These are phyloP conservation scores for Galerucella pusilla DNA, from an alignment of 2,888 invertebrate species.

Conservation along the genomic window DNA sequence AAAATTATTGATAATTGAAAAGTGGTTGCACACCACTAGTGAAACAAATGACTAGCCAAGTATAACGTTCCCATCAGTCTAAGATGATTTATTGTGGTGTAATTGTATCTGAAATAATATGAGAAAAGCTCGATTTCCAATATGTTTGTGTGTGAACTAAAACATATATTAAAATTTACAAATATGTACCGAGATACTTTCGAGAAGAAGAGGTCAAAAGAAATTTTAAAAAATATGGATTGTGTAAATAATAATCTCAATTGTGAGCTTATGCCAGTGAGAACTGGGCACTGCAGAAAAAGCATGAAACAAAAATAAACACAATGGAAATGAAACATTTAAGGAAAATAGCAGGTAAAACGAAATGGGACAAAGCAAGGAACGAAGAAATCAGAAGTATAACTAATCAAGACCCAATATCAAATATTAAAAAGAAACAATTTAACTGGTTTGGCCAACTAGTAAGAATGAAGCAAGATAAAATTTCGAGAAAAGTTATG, in stretches of 20 bases:
- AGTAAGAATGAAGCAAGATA: no score
- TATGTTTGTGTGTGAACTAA: not conserved
- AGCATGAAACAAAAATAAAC: no score
- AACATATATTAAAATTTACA: not conserved
- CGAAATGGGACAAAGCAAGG: no score
- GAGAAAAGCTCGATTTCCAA: not conserved
- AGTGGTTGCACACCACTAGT: not conserved
- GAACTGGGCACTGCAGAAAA: no score
- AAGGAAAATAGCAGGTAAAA: no score
- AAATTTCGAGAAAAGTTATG: no score
- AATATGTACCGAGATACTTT: not conserved
- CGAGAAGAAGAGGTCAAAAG: not conserved
- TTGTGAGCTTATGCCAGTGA: no score
- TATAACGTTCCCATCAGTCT: not conserved
- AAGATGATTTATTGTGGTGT: not conserved
- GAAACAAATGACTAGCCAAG: not conserved
- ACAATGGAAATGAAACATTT: no score
- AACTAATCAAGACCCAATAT: no score
- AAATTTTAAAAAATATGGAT: not conserved
- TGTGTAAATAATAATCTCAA: not conserved
- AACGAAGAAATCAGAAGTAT: no score
- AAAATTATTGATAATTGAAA: not conserved
- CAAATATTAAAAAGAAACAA: no score
- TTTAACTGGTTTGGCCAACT: no score
- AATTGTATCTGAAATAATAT: not conserved